phyloP scores from a whole-genome alignment of 2,113 vertebrate genomes.

The Corythoichthys intestinalis region DNA sequence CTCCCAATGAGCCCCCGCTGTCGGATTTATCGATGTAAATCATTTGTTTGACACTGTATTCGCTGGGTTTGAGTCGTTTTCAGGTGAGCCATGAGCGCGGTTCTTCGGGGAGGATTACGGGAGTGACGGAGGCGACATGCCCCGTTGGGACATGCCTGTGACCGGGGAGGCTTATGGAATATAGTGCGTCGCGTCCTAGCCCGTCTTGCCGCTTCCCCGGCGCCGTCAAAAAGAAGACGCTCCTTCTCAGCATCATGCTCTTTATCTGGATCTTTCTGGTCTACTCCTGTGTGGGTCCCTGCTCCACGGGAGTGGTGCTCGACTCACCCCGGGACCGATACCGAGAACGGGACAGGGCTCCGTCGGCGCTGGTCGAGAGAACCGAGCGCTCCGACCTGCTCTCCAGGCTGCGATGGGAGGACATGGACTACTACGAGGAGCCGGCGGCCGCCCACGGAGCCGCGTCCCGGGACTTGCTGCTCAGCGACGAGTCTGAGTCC shows the following conservation, averaged over 20 bases:
- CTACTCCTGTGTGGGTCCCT: slow-evolving; percentile 89
- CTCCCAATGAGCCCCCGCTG: slow-evolving; percentile 13
- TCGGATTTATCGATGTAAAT: slow-evolving; percentile 25
- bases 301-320: slow-evolving; percentile 75
- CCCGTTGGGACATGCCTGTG: slow-evolving; percentile 66
- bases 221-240: slow-evolving; percentile 81
- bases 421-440: slow-evolving; percentile 72
- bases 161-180: slow-evolving; percentile 80
- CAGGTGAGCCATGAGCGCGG: slow-evolving; percentile 42
- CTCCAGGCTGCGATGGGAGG: slow-evolving; percentile 72
- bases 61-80: slow-evolving; percentile 2
- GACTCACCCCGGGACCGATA: slow-evolving; percentile 61
- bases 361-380: slow-evolving; percentile 47
- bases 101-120: slow-evolving; percentile 47
- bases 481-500: slow-evolving; percentile 57
- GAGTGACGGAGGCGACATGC: slow-evolving; percentile 69
- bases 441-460: slow-evolving; percentile 56
- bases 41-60: not conserved
- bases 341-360: slow-evolving; percentile 56
- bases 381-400: slow-evolving; percentile 65
- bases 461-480: slow-evolving; percentile 68
- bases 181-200: slow-evolving; percentile 77
- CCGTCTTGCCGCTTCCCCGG: slow-evolving; percentile 68
- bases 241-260: slow-evolving; percentile 87
- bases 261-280: slow-evolving; percentile 90